Conservation (phyloP, 2,113 vertebrate genomes). For the Oryzias woworae region DNA sequence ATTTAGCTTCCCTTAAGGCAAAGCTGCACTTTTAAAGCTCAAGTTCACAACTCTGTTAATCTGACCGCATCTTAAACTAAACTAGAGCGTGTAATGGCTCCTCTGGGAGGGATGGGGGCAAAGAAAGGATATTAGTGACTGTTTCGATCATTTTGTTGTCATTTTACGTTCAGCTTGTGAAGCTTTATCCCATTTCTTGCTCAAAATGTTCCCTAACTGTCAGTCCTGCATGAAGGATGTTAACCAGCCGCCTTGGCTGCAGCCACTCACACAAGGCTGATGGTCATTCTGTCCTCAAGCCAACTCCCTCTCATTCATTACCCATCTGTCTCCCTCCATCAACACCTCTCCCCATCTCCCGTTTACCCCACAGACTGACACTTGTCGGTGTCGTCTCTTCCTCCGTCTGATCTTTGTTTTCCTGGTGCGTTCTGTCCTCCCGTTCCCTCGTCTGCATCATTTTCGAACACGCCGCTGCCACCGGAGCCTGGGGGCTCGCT, state of each 20-base stretch:
- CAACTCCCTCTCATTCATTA: constrained; percentile 30
- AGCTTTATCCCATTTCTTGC: background rate
- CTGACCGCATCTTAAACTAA: no score
- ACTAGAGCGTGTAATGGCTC: no score
- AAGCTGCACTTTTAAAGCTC: no score
- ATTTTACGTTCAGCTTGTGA: no score
- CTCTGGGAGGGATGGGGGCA: no score
- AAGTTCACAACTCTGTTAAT: no score
- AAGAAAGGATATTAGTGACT: no score
- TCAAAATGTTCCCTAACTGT: background rate
- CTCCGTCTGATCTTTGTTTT: constrained; percentile 28
- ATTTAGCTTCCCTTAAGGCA: no score
- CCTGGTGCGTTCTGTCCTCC: constrained; percentile 12
- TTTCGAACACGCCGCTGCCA: constrained; percentile 30
- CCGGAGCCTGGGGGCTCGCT: constrained; percentile 30
- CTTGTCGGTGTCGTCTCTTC: constrained; percentile 25
- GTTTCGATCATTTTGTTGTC: no score
- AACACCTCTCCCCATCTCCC: background rate
- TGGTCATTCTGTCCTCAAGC: constrained; percentile 35
- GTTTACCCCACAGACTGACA: constrained; percentile 20
- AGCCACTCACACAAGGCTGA: constrained; percentile 31
- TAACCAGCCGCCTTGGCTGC: constrained; percentile 43
- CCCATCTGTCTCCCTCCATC: constrained; percentile 10
- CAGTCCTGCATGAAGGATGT: constrained; percentile 32
- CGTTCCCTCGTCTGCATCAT: constrained; percentile 14